Evolutionary conservation across 2,797 vertebrate species (phyloP).

Genomic region (Cephalopachus bancanus): DNA sequence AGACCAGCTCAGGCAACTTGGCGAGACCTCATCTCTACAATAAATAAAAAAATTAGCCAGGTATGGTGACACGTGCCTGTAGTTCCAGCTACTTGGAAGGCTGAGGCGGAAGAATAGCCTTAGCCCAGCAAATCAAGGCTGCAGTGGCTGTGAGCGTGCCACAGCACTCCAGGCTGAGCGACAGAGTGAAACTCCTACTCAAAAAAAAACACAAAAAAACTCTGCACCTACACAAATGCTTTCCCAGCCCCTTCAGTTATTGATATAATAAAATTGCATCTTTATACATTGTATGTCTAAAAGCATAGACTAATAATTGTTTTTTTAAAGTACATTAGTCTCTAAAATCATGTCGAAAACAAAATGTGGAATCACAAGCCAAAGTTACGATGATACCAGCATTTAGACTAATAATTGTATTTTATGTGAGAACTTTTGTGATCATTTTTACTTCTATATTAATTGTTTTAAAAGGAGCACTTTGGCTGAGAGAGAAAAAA

Average conservation of each 20-base stretch:
- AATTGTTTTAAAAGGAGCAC: neutral
- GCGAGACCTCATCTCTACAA: too few species aligned
- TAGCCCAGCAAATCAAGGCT: too few species aligned
- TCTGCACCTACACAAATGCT: neutral
- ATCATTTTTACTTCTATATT: neutral
- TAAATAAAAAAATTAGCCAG: too few species aligned
- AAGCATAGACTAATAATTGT: neutral
- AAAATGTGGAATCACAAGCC: neutral
- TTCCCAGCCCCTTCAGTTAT: neutral
- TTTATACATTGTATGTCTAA: neutral
- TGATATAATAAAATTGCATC: neutral
- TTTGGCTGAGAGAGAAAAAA: neutral
- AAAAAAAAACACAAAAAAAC: neutral
- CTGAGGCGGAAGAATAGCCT: too few species aligned
- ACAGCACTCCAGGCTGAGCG: too few species aligned
- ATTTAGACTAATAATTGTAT: neutral
- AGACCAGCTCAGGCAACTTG: too few species aligned
- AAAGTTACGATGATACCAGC: neutral
- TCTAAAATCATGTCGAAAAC: neutral
- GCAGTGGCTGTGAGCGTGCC: too few species aligned
- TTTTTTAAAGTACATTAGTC: neutral
- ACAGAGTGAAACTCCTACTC: too few species aligned
- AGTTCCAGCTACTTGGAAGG: too few species aligned
- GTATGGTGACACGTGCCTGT: too few species aligned
- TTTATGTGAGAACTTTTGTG: neutral